Conservation (phyloP, 2,113 vertebrate species). For the Entomyzon cyanotis region DNA sequence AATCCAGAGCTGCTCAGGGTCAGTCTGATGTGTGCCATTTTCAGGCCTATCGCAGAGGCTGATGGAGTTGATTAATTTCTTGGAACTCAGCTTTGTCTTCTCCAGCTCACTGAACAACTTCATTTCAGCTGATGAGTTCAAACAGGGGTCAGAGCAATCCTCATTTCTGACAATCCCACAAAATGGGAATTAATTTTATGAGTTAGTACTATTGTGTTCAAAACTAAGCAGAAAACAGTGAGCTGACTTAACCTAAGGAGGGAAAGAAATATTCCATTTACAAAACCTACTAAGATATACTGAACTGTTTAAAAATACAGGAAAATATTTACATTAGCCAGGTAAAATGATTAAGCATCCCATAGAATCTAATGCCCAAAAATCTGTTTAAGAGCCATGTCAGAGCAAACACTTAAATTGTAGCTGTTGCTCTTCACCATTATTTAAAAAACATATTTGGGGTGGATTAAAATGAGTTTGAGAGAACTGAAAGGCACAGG, state of each 20-base stretch:
- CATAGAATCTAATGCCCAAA: neutral
- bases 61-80: constrained; percentile 93
- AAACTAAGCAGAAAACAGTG: constrained; percentile 66
- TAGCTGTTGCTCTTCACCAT: neutral
- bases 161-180: constrained; percentile 93
- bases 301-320: neutral
- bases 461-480: neutral
- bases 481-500: neutral
- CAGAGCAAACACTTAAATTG: neutral
- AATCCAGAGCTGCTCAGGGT: constrained; percentile 80
- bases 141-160: constrained; percentile 91
- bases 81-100: constrained; percentile 94
- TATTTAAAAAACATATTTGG: neutral
- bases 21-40: constrained; percentile 82
- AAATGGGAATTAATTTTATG: constrained; percentile 94
- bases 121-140: constrained; percentile 99
- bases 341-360: neutral
- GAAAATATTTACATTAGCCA: neutral
- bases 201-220: constrained; percentile 73
- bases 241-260: constrained; percentile 52
- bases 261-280: neutral
- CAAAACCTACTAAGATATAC: neutral
- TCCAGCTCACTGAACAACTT: constrained; percentile 98
- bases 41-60: constrained; percentile 73
- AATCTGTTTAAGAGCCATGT: neutral